Evolutionary conservation across 2,113 vertebrate genomes (phyloP), one percentile per base, ranked within the genome.

Genomic region (Gasterosteus aculeatus): DNA sequence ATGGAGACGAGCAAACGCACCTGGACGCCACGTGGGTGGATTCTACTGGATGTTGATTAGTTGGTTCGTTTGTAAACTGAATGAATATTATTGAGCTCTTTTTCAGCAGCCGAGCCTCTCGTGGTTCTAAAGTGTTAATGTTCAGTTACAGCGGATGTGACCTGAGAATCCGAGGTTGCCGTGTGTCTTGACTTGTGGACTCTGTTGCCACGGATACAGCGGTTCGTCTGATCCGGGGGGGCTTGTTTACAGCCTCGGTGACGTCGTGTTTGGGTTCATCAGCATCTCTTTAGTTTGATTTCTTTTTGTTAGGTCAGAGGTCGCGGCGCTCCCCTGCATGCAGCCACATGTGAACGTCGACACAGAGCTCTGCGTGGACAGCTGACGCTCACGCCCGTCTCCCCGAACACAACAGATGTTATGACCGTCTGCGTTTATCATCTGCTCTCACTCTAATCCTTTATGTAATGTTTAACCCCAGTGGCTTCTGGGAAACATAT

Each of bases 381-480:
- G 78, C 73, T 76, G 81, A 84, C 22, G 72, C 29, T 54, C 11
- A 63, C 22, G 22, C 22, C 22, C 22, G 22, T 26, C 22, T 26
- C 22, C 22, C 22, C 22, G 22, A 26, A 71, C 56, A 4, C 68
- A 84, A 26, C 87, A 89, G 89, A 80, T 89, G 87, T 86, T 77
- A 0, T 66, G 71, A 77, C 82, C 72, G 72, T 80, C 72, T 33
- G 77, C 26, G 29, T 81, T 73, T 82, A 59, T 77, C 72, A 15
- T 73, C 77, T 75, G 58, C 5, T 35, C 66, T 75, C 74, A 11
- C 87, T 44, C 46, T 91, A 89, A 88, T 89, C 87, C 84, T 84
- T 89, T 91, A 88, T 85, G 82, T 87, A 89, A 88, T 44, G 73
- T 78, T 67, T 65, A 57, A 65, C 82, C 82, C 68, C 62, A 3